Base-by-base conservation (phyloP, 2,113 vertebrate species). In the Sylvilagus bachmani region DNA sequence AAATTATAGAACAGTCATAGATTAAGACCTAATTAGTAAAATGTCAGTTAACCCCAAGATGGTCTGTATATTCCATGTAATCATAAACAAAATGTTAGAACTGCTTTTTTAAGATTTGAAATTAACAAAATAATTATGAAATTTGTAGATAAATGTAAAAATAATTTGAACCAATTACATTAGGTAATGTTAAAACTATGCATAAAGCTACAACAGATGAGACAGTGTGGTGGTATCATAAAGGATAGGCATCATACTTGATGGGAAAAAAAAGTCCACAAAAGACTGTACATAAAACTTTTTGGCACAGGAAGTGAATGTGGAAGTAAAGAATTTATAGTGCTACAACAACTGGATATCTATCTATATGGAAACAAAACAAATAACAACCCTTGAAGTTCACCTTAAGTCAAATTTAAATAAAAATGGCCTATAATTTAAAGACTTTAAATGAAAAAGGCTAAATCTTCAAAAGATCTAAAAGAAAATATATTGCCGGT, bases 401-500 rank as follows among this genome's bases (percentile, higher is more conserved):
- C 17, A 91, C 4, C 5, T 75, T 61, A 80, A 38, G 61, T 3
- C 51, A 93, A 93, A 88, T 62, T 66, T 61, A 78, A 93, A 80
- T 79, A 6, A 89, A 64, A 75, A 44, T 3, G 7, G 67, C 62
- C 88, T 62, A 93, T 4, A 89, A 11, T 44, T 44, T 44, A 44
- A 44, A 44, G 8, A 8, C 8, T 44, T 44, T 44, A 44, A 44
- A 44, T 44, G 44, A 62, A 75, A 85, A 85, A 89, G 58, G 11
- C 19, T 78, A 84, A 80, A 75, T 22, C 21, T 27, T 29, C 24
- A 95, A 33, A 85, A 88, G 33, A 80, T 85, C 31, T 75, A 49
- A 10, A 90, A 96, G 75, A 74, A 96, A 91, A 69, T 25, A 21
- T 69, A n/a, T n/a, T n/a, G n/a, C n/a, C n/a, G n/a, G n/a, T n/a